Percentiles rank a stretch among this genome's conserved stretches.
Evolutionary conservation across 1,140 invertebrate species (phyloP).

Genomic region (Rhyzopertha dominica): DNA sequence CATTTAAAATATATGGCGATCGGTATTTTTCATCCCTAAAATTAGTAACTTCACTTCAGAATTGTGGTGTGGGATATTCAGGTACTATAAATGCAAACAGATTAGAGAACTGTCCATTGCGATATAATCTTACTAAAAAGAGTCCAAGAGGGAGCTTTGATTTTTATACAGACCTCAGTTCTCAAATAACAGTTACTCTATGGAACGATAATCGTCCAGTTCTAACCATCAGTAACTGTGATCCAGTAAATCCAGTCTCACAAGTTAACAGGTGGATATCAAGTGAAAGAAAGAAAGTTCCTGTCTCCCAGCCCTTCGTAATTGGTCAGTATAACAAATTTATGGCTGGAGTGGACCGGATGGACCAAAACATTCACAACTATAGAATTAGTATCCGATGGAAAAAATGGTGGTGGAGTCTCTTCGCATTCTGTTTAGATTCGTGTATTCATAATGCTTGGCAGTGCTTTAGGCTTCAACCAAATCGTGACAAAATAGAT

Average conservation of each 20-base stretch:
- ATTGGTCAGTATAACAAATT: constrained; percentile 36
- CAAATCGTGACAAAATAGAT: constrained; percentile 13
- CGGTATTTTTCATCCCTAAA: constrained; percentile 20
- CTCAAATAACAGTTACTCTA: neutral
- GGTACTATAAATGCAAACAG: constrained; percentile 14
- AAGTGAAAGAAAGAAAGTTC: constrained; percentile 23
- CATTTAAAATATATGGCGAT: constrained; percentile 21
- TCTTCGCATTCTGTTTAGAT: constrained; percentile 36
- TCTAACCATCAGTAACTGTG: neutral
- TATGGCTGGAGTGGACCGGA: constrained; percentile 38
- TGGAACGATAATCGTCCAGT: constrained; percentile 6
- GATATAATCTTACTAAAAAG: constrained; percentile 6
- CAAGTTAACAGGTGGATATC: no score
- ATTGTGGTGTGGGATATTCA: constrained; percentile 9
- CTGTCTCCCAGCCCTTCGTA: constrained; percentile 26
- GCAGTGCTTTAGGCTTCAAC: constrained; percentile 3
- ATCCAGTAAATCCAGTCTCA: no score
- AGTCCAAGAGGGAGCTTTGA: neutral
- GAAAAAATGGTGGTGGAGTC: constrained; percentile 36
- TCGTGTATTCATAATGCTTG: constrained; percentile 22
- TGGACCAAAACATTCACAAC: constrained; percentile 27
- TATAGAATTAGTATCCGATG: constrained; percentile 24
- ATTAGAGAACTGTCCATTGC: constrained; percentile 12
- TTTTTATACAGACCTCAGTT: neutral
- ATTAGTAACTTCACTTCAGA: constrained; percentile 14